These are phyloP conservation scores for Sitobion miscanthi DNA, from an alignment of 1,140 invertebrate species.

Conservation along the genomic window DNA sequence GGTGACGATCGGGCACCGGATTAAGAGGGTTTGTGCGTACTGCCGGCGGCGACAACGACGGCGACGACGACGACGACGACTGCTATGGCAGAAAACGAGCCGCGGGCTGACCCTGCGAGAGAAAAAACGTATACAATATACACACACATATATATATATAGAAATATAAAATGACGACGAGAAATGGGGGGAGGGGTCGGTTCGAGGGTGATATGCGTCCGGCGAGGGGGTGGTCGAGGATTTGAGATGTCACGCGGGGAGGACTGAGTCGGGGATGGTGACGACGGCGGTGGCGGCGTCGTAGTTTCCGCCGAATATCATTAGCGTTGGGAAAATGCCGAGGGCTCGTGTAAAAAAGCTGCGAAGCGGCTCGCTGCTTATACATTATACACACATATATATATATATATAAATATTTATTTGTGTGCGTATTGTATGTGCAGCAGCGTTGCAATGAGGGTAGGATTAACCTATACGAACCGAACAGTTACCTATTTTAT, in stretches of 20 bases:
- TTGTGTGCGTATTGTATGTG: neutral
- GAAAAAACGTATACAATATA: neutral
- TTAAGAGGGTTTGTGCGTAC: constrained; percentile 17
- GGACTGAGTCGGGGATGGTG: too few relatives aligned
- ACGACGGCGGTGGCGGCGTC: neutral
- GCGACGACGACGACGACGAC: neutral
- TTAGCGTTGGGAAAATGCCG: neutral
- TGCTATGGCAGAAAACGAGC: neutral
- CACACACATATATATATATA: neutral
- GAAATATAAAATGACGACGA: neutral
- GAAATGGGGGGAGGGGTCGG: neutral
- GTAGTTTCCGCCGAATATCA: constrained; percentile 32
- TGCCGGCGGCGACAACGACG: neutral
- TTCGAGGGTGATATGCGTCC: neutral
- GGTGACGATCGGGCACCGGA: neutral
- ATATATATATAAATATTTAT: neutral
- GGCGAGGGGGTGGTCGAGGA: neutral
- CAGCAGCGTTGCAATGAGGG: neutral
- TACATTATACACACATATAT: neutral
- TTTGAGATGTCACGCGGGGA: neutral
- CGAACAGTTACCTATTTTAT: neutral
- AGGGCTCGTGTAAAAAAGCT: neutral
- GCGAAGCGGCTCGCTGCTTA: neutral
- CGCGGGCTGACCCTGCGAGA: neutral
- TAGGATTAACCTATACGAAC: neutral